Conservation (phyloP, 2,113 vertebrate genomes). For the Tragelaphus imberbis region DNA sequence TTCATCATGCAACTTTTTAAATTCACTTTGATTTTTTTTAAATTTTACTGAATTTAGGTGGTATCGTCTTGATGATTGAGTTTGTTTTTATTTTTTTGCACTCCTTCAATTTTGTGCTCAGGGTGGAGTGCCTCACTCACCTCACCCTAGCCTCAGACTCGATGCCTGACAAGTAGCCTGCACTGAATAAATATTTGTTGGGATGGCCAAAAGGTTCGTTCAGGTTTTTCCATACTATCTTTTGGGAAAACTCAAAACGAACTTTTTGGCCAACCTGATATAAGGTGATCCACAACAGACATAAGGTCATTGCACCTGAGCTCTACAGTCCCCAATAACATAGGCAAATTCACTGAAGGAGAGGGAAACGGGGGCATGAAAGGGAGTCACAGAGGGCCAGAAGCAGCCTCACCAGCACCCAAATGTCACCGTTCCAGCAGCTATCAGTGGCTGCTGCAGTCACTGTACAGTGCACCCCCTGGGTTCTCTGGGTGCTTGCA, state of each 20-base stretch:
- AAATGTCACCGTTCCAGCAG: neutral
- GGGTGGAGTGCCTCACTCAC: neutral
- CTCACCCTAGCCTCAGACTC: neutral
- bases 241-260: neutral
- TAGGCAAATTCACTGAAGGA: neutral
- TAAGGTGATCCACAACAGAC: slow-evolving; percentile 25
- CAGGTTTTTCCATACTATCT: neutral
- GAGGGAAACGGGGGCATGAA: neutral
- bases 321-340: neutral
- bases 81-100: neutral
- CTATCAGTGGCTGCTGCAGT: neutral
- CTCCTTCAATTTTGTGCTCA: neutral
- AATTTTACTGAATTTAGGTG: neutral
- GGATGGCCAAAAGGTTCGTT: neutral
- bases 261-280: neutral
- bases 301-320: neutral
- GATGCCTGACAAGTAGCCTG: neutral
- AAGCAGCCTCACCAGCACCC: neutral
- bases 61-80: neutral
- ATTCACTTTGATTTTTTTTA: neutral
- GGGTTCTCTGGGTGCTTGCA: neutral
- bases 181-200: neutral
- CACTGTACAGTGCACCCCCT: neutral
- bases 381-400: neutral
- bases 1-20: neutral